Evolutionary conservation across 1,140 invertebrate genomes (phyloP), one percentile per base, ranked within the genome.

Genomic region (Drosophila nasuta): DNA sequence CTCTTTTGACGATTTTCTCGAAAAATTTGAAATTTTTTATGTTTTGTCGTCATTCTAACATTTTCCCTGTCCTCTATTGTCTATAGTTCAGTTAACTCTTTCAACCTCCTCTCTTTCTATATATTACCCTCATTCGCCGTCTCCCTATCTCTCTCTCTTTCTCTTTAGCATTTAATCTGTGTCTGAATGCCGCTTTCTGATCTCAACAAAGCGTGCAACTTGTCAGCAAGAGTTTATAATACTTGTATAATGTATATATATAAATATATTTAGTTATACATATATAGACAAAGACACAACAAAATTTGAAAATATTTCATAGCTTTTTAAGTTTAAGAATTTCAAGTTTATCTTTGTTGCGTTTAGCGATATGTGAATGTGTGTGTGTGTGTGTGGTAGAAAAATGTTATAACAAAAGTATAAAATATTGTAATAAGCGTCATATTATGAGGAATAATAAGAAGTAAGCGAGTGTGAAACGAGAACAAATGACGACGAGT

Each of bases 331-430:
- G 13, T 30, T 71, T 38, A 59, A 20, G 17, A 54, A 7, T 38
- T 66, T 59, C 17, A 15, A 13, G 30, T 13, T 52, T 45, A n/a
- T 13, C n/a, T 6, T 43, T 67, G 43, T 58, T 58, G 65, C 65
- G 28, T 38, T 46, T 38, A 45, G 41, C 71, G 71, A 74, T 69
- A 69, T 69, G 65, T 69, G 66, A 33, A 7, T 72, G 45, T 30
- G 11, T 5, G 48, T 43, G 56, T 49, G 49, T 28, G 25, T 33
- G 38, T 51, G 33, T 43, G 28, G 30, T 35, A 46, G 17, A 13
- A 10, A 10, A 20, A 56, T 33, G 33, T 8, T 33, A 33, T 1
- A 43, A 6, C 11, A 33, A 54, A 17, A n/a, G 30, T n/a, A 52
- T 41, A 8, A 38, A 33, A 51, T 46, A 59, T 25, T 25, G 20